Conservation (phyloP, 2,797 vertebrate species). For the Labeo calbasu region DNA sequence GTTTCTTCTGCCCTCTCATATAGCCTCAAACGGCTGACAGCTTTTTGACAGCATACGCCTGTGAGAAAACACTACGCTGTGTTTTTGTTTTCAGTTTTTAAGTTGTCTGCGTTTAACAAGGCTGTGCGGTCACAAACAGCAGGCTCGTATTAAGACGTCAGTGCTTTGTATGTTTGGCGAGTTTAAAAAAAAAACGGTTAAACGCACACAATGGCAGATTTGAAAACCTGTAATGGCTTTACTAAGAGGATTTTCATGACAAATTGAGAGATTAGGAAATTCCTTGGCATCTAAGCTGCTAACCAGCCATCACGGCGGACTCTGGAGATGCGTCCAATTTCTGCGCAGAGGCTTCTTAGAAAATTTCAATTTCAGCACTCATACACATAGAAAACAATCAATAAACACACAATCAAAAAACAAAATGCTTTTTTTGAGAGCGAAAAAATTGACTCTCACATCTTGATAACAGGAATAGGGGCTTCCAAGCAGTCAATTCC, state of each 20-base stretch:
- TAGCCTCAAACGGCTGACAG: conserved; percentile 1
- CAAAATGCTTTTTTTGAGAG: neutral
- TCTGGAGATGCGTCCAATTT: neutral
- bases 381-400: neutral
- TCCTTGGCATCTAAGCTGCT: neutral
- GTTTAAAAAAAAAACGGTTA: too few relatives aligned
- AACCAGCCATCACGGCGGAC: neutral
- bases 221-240: conserved; percentile 5
- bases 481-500: conserved; percentile 19
- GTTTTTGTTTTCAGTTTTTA: conserved; percentile 3
- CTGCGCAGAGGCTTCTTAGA: neutral
- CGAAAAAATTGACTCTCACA: neutral
- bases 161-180: neutral
- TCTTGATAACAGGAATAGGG: neutral
- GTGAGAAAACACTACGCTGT: neutral
- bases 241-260: conserved; percentile 19
- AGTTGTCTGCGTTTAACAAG: neutral
- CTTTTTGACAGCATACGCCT: neutral
- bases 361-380: neutral
- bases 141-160: neutral
- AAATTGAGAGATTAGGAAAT: conserved; percentile 11
- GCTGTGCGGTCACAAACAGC: neutral
- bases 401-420: neutral
- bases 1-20: conserved; percentile 8
- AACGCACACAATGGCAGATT: conserved; percentile 7